Evolutionary conservation across 2,113 vertebrate genomes (phyloP).

Genomic region (Microcebus tavaratra): DNA sequence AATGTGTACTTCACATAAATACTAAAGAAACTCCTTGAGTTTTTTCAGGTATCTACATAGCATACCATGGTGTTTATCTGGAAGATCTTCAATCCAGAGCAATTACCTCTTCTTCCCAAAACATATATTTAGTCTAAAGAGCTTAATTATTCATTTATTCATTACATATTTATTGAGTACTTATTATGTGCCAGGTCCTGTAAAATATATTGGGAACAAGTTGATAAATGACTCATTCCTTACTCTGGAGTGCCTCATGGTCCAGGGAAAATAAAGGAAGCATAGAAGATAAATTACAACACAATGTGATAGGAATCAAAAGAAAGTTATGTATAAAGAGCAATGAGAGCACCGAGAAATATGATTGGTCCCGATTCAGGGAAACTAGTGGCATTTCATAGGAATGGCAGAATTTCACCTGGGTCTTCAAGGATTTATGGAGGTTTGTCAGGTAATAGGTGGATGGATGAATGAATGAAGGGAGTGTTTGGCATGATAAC

Average conservation of each 20-base stretch:
- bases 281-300: background rate
- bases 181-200: background rate
- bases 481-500: background rate
- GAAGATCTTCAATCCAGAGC: background rate
- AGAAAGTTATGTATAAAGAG: background rate
- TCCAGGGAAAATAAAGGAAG: background rate
- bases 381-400: background rate
- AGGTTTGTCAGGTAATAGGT: background rate
- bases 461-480: background rate
- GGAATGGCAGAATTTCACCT: background rate
- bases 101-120: background rate
- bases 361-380: no score
- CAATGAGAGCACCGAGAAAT: background rate
- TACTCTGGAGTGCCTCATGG: background rate
- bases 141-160: conserved; percentile 30
- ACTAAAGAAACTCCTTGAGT: background rate
- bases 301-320: background rate
- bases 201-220: background rate
- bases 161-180: background rate
- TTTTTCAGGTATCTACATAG: conserved; percentile 20
- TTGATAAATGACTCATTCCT: background rate
- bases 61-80: background rate
- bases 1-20: conserved; percentile 1
- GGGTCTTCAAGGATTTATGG: background rate
- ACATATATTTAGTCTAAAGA: background rate